These are phyloP conservation scores for Alligator sinensis DNA, from an alignment of 2,113 vertebrate genomes.

Conservation along the genomic window DNA sequence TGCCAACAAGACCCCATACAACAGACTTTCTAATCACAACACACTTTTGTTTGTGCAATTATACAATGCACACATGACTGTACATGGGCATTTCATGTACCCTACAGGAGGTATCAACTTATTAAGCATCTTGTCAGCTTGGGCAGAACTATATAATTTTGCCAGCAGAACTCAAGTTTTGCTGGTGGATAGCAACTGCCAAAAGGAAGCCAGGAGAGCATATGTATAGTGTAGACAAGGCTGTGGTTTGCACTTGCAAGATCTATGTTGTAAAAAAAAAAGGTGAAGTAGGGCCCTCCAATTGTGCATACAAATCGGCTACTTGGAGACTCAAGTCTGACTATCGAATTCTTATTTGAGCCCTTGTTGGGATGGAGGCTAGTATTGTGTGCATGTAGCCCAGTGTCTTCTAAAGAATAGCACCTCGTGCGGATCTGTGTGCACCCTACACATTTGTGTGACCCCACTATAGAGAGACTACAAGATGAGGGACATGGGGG, in stretches of 20 bases:
- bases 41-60: neutral
- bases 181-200: too few species aligned
- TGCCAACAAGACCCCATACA: neutral
- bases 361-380: neutral
- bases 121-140: neutral
- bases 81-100: fast-evolving
- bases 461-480: too few species aligned
- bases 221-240: too few species aligned
- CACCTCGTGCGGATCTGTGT: neutral
- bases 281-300: neutral
- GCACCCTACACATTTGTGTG: too few species aligned
- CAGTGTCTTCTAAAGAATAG: neutral
- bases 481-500: too few species aligned
- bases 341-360: neutral
- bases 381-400: neutral
- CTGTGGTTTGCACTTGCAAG: neutral
- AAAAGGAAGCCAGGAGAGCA: too few species aligned
- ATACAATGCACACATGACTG: neutral
- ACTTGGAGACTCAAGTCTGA: neutral
- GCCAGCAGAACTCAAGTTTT: too few species aligned
- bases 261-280: neutral
- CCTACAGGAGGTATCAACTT: neutral
- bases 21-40: neutral
- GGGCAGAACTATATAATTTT: too few species aligned
- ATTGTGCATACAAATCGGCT: neutral